Evolutionary conservation across 2,113 vertebrate genomes (phyloP).

Genomic region (Aegotheles bennettii): DNA sequence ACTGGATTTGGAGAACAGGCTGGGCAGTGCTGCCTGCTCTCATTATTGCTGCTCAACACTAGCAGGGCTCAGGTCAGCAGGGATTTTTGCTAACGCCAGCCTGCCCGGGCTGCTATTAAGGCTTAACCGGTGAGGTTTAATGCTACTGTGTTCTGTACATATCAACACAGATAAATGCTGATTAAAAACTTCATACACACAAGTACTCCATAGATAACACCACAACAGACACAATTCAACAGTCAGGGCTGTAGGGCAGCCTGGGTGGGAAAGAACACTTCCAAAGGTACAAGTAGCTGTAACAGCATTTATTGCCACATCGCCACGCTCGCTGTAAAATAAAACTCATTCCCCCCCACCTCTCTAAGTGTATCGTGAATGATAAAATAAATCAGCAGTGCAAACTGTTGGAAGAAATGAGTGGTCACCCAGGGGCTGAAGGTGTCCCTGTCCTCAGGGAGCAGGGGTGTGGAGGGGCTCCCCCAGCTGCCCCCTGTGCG

Average conservation of each 20-base stretch:
- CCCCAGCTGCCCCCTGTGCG: not conserved
- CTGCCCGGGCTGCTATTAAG: not conserved
- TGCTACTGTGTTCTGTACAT: not conserved
- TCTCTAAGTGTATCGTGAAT: not conserved
- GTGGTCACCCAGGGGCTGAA: not conserved
- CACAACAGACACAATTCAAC: not conserved
- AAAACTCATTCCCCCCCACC: not conserved
- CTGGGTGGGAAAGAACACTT: not conserved
- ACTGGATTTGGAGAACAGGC: not conserved
- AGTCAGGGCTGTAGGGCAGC: not conserved
- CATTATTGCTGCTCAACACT: not conserved
- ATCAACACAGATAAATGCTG: not conserved
- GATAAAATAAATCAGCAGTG: not conserved
- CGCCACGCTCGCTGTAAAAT: not conserved
- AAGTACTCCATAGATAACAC: not conserved
- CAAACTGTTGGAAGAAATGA: not conserved
- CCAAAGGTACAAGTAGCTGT: not conserved
- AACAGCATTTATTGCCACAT: slow-evolving; percentile 39
- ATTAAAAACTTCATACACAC: not conserved
- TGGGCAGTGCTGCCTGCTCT: not conserved
- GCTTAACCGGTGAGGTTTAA: not conserved
- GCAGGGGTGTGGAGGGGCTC: too few relatives aligned
- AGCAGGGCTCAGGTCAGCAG: not conserved
- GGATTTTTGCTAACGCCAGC: not conserved
- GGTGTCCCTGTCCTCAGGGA: not conserved